Base-by-base conservation (phyloP, 2,113 vertebrate genomes). In the Pristiophorus japonicus region DNA sequence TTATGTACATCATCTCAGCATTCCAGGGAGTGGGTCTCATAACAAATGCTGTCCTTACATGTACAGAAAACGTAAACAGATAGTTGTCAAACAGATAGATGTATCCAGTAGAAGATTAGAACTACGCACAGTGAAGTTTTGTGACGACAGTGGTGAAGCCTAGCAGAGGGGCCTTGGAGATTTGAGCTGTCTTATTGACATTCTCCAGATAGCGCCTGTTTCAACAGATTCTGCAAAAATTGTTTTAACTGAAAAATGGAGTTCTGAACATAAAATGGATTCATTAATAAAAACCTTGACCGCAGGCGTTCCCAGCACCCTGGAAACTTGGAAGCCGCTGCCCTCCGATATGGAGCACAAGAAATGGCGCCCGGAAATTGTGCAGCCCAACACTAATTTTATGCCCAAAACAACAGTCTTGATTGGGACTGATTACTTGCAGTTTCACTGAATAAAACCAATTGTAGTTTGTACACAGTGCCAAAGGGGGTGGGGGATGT, bases 131-230 rank as follows among this genome's bases (percentile, higher is more conserved):
- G 55, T 16, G 34, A 20, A 5, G 12, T 18, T 30, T 18, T 16
- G 27, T 55, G 47, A 87, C 47, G 84, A 87, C 22, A 87, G 22
- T 30, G 45, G 34, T 90, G 30, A 12, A 90, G 30, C 51, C 87
- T 90, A n/a, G 87, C 87, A 62, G 87, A 91, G 14, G 55, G 59
- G 38, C 87, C 87, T 91, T 91, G 87, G 55, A 62, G 30, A 91
- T 62, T 34, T 14, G 51, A 59, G 30, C 55, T 91, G 30, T 62
- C 27, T 59, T n/a, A 6, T n/a, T 91, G 87, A 91, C 55, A 34
- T 91, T 91, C 30, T 59, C 55, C 51, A 91, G 87, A n/a, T n/a
- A 34, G 34, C 55, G 55, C 55, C 34, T n/a, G 34, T 59, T 30
- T 55, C 85, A 88, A 59, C 27, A 30, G 10, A 30, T 12, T 55